A percentile compares a stretch with the other conserved stretches of the same genome.
Evolutionary conservation across 1,140 invertebrate species (phyloP).

Genomic region (Pseudomyrmex dendroicus): DNA sequence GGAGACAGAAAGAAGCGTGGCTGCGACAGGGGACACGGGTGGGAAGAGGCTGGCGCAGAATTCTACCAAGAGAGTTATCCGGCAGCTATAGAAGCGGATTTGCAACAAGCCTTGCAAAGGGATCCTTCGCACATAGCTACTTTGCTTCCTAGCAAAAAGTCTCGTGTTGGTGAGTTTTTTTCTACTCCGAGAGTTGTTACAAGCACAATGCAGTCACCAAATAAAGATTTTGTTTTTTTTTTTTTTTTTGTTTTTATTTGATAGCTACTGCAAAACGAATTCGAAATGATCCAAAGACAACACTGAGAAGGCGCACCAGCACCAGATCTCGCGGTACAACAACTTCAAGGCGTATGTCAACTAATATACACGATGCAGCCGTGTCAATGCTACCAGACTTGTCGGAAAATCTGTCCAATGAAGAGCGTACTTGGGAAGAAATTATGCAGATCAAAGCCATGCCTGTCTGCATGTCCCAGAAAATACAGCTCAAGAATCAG

Average conservation of each 20-base stretch:
- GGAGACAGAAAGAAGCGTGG: constrained; percentile 86
- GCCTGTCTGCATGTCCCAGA: constrained; percentile 93
- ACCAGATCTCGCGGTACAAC: constrained; percentile 88
- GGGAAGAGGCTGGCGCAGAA: constrained; percentile 94
- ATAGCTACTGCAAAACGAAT: constrained; percentile 86
- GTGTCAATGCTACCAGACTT: constrained; percentile 91
- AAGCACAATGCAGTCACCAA: neutral
- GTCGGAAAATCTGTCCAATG: constrained; percentile 92
- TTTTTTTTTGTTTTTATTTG: neutral
- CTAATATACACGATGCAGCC: constrained; percentile 89
- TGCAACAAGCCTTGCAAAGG: constrained; percentile 88
- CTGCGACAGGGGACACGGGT: constrained; percentile 87
- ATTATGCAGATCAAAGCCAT: constrained; percentile 94
- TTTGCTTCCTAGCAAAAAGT: constrained; percentile 91
- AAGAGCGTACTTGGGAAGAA: constrained; percentile 93
- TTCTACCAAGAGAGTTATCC: constrained; percentile 95
- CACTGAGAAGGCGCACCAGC: constrained; percentile 87
- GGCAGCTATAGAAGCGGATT: constrained; percentile 88
- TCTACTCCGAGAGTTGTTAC: neutral
- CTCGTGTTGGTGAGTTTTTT: constrained; percentile 87
- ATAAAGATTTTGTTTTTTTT: neutral
- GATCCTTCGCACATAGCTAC: constrained; percentile 91
- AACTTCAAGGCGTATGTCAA: constrained; percentile 87
- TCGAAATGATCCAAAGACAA: constrained; percentile 82
- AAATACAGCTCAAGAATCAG: constrained; percentile 91